A percentile compares a stretch with the other conserved stretches of the same genome.
Conservation (phyloP, 1,140 invertebrate species). For the Drosophila suzukii region DNA sequence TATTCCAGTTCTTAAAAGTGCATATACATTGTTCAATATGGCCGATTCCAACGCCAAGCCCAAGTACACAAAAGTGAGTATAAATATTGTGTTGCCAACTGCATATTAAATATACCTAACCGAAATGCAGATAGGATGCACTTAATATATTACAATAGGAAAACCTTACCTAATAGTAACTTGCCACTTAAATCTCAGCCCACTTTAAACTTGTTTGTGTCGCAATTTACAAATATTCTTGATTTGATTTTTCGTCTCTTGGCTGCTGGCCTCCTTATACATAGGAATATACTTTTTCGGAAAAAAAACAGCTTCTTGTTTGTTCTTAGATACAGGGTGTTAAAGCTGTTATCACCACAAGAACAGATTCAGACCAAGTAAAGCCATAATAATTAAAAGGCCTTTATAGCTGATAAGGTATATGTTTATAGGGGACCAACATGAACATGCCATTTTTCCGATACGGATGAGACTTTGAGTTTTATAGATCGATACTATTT, state of each 20-base stretch:
- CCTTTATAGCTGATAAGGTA: conserved; percentile 33
- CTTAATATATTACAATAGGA: not conserved
- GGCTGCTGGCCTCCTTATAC: not conserved
- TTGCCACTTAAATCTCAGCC: conserved; percentile 3
- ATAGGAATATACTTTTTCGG: not conserved
- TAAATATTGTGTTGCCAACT: conserved; percentile 25
- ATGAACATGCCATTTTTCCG: not conserved
- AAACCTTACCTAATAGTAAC: not conserved
- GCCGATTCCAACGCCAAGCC: conserved; percentile 75
- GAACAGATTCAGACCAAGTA: conserved; percentile 14
- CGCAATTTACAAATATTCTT: conserved; percentile 35
- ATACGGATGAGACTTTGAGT: conserved; percentile 31
- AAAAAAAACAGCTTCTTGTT: not conserved
- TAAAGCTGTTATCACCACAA: conserved; percentile 13
- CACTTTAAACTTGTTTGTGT: conserved; percentile 41
- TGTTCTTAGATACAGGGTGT: conserved; percentile 30
- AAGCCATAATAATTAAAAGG: conserved; percentile 33
- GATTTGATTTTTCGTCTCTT: not conserved
- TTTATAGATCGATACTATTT: conserved; percentile 6
- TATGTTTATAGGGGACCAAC: conserved; percentile 10
- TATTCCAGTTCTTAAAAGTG: conserved; percentile 3
- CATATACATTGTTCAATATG: conserved; percentile 51
- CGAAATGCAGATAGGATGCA: not conserved
- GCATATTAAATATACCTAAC: not conserved
- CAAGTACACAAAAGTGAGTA: conserved; percentile 80